Evolutionary conservation across 2,888 invertebrate genomes (phyloP).

Genomic region (Platycheirus rosarum): DNA sequence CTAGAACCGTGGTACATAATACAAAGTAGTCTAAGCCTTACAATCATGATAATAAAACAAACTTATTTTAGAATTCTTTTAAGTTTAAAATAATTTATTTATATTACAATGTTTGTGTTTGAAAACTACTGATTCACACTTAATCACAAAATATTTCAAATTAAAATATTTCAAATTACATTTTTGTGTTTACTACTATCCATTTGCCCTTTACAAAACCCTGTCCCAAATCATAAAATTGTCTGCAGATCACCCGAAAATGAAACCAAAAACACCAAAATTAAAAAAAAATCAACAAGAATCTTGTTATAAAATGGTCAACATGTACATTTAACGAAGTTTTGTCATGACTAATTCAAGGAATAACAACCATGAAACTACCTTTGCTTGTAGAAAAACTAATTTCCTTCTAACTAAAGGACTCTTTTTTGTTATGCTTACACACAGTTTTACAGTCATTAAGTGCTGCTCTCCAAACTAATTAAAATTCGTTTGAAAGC

Average conservation of each 20-base stretch:
- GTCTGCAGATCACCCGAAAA: no score
- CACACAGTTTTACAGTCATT: conserved; percentile 37
- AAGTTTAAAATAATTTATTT: no score
- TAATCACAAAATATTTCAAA: conserved; percentile 7
- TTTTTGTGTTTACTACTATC: background rate
- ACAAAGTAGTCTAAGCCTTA: no score
- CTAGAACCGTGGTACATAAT: no score
- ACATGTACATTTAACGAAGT: conserved; percentile 31
- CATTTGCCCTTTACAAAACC: background rate
- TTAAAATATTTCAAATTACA: conserved; percentile 19
- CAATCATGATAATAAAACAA: no score
- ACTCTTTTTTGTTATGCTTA: conserved; percentile 18
- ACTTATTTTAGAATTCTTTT: no score
- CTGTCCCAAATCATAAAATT: conserved; percentile 10
- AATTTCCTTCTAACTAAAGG: conserved; percentile 13
- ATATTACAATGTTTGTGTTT: no score
- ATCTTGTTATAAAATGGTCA: conserved; percentile 34
- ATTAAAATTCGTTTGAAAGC: conserved; percentile 42
- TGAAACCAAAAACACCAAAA: no score
- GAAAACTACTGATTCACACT: no score
- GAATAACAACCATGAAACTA: conserved; percentile 28
- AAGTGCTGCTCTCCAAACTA: conserved; percentile 28
- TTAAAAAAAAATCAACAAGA: background rate
- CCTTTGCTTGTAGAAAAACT: conserved; percentile 20
- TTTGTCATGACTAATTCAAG: conserved; percentile 36